Evolutionary conservation across 2,888 invertebrate genomes (phyloP), one percentile per base, ranked within the genome.

Genomic region (Scrobipalpa atriplicella): DNA sequence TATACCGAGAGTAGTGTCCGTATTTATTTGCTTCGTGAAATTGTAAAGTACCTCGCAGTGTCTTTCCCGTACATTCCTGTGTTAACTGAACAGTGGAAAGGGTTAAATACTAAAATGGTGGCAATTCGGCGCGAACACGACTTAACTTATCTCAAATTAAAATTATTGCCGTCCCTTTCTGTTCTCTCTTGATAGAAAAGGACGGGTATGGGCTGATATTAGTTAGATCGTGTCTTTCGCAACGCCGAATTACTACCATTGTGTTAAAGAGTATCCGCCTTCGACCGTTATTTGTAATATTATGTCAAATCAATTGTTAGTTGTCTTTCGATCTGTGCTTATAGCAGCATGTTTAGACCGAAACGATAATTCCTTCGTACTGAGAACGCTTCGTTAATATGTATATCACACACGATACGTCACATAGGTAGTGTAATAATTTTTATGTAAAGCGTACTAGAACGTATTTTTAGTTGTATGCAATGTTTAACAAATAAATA

Each of bases 31-130:
- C 54, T 54, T 47, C 47, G 41, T 56, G 29, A 60, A 65, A 64
- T 56, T 64, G 61, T 64, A 52, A 67, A 29, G 58, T 58, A 60
- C 60, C 60, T 60, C 60, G 60, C 60, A 60, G 21, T 36, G 21
- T 36, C 38, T 60, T 38, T 36, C 60, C 60, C 1, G 21, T 38
- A 60, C 60, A 60, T 60, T 60, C 60, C 60, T 60, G 29, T 16
- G 29, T 38, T 21, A 18, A 51, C 52, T 18, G 19, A 52, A 41
- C 41, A 41, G 41, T 41, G 41, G 13, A 2, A 19, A 52, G 18
- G 18, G 19, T 21, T 52, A 29, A 56, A 21, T 21, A 29, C 21
- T 56, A 11, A 19, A 21, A 56, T 56, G n/a, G n/a, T n/a, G n/a
- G n/a, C n/a, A n/a, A n/a, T n/a, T n/a, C n/a, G n/a, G n/a, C n/a